These are phyloP conservation scores for Zaprionus ornatus DNA, from an alignment of 1,140 invertebrate species.

Conservation along the genomic window DNA sequence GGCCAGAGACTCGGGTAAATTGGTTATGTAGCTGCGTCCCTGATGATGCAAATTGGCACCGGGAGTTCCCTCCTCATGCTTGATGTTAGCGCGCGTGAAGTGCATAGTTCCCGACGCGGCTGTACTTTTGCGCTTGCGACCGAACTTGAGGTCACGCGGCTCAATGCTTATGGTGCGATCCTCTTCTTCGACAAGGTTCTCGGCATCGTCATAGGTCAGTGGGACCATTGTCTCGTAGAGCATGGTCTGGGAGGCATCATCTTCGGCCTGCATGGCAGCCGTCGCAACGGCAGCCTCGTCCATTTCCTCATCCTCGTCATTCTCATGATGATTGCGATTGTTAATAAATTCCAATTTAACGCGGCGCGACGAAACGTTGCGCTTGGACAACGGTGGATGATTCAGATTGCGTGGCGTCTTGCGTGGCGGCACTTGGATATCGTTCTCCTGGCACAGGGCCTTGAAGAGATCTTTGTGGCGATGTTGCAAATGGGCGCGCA, in stretches of 20 bases:
- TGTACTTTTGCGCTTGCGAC: constrained; percentile 55
- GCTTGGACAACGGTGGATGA: constrained; percentile 67
- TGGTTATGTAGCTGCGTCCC: constrained; percentile 55
- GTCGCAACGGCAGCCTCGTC: constrained; percentile 67
- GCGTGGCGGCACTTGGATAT: constrained; percentile 73
- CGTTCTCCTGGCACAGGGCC: constrained; percentile 72
- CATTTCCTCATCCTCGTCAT: constrained; percentile 62
- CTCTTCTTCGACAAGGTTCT: constrained; percentile 65
- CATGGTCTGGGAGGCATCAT: constrained; percentile 72
- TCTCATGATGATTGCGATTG: constrained; percentile 62
- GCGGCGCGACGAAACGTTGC: constrained; percentile 64
- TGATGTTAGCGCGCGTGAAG: constrained; percentile 43
- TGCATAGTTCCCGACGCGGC: constrained; percentile 43
- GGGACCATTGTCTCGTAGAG: constrained; percentile 78
- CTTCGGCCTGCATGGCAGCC: constrained; percentile 71
- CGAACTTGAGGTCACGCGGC: constrained; percentile 49
- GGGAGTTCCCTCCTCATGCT: constrained; percentile 40
- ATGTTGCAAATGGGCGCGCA: constrained; percentile 87
- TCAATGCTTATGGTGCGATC: constrained; percentile 61
- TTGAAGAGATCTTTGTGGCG: constrained; percentile 84
- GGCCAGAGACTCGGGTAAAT: constrained; percentile 64
- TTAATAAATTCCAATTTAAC: constrained; percentile 68
- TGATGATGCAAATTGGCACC: constrained; percentile 6
- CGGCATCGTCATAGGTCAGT: constrained; percentile 74
- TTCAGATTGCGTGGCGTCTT: constrained; percentile 70